phyloP scores from a whole-genome alignment of 2,113 vertebrate genomes.

The Dasyornis broadbenti region DNA sequence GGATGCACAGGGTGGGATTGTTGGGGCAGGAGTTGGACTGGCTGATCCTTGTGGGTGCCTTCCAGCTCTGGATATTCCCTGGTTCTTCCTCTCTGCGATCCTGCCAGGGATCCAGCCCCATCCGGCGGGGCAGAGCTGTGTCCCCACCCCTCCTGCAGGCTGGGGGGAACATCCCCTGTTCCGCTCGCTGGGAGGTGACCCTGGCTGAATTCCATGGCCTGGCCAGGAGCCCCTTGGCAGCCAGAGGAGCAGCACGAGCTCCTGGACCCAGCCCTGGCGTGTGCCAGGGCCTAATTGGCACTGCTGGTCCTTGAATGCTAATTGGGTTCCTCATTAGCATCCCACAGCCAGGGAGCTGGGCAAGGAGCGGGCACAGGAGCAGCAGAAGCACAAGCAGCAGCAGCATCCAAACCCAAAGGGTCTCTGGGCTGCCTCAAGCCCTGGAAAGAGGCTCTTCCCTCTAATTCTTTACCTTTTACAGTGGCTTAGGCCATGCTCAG shows the following conservation, averaged over 20 bases:
- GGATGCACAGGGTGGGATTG: neutral
- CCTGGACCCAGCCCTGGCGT: neutral
- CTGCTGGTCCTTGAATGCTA: neutral
- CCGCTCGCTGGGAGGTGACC: neutral
- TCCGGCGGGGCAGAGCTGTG: neutral
- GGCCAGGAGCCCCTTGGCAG: neutral
- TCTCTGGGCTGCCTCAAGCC: neutral
- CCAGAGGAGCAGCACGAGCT: neutral
- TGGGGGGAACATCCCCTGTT: neutral
- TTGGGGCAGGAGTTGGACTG: neutral
- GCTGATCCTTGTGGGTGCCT: neutral
- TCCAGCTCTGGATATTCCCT: neutral
- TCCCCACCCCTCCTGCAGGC: neutral
- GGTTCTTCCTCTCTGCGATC: accelerated
- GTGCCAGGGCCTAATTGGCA: neutral
- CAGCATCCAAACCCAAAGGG: neutral
- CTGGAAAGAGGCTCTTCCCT: neutral
- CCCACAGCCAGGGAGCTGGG: neutral
- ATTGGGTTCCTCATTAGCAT: neutral
- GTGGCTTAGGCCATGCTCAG: neutral
- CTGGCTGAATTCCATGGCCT: neutral
- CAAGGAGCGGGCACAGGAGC: neutral
- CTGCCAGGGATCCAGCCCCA: neutral
- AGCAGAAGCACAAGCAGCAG: neutral
- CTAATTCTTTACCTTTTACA: neutral